Evolutionary conservation across 2,113 vertebrate species (phyloP).

Genomic region (Peromyscus maniculatus): DNA sequence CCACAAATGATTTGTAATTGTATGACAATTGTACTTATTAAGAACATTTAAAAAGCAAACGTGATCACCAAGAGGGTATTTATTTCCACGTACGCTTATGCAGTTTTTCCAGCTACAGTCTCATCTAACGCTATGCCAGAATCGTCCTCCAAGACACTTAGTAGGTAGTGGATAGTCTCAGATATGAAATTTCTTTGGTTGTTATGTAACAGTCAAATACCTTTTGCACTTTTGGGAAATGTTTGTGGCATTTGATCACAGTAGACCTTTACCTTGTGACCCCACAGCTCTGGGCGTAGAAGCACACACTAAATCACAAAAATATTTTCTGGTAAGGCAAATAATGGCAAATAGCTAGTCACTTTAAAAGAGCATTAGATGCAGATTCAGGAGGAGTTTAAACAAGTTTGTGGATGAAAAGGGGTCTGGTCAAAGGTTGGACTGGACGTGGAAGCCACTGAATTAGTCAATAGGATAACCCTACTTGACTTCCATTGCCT

Average conservation of each 20-base stretch:
- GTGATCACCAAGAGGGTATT: constrained; percentile 60
- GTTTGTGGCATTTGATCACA: constrained; percentile 72
- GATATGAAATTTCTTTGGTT: constrained; percentile 31
- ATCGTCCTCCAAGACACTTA: constrained; percentile 57
- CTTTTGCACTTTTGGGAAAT: neutral
- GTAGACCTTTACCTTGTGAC: constrained; percentile 27
- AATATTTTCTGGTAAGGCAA: constrained; percentile 71
- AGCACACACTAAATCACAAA: constrained; percentile 61
- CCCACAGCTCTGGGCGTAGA: neutral
- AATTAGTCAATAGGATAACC: neutral
- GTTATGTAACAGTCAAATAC: constrained; percentile 29
- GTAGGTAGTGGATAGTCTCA: constrained; percentile 48
- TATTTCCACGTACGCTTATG: constrained; percentile 54
- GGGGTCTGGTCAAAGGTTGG: neutral
- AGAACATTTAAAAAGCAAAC: constrained; percentile 58
- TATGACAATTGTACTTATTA: constrained; percentile 81
- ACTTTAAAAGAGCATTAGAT: neutral
- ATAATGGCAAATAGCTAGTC: constrained; percentile 35
- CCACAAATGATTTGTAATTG: neutral
- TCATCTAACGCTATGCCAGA: constrained; percentile 59
- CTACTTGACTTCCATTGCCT: neutral
- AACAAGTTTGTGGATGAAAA: constrained; percentile 32
- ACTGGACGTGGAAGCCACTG: neutral
- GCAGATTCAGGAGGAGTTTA: neutral
- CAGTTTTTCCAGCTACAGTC: constrained; percentile 31